These are phyloP conservation scores for Argopecten irradians DNA, from an alignment of 1,140 invertebrate genomes.

Conservation along the genomic window DNA sequence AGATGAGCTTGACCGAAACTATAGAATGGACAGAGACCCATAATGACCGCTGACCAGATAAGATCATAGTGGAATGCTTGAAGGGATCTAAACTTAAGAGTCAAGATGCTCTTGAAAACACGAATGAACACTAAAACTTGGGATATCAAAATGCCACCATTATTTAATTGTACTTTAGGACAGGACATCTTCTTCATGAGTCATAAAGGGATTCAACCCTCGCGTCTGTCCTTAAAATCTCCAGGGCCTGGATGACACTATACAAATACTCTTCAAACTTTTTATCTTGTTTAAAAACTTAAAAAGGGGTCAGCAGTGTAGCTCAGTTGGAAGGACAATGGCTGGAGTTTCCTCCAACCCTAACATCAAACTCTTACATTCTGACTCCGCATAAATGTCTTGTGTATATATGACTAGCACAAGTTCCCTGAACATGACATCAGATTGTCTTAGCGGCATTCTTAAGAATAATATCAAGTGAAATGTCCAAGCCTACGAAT, in stretches of 20 bases:
- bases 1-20: conserved; percentile 15
- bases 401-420: no score
- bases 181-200: neutral
- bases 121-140: neutral
- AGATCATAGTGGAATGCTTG: neutral
- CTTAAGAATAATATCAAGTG: no score
- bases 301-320: no score
- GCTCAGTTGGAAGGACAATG: no score
- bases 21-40: neutral
- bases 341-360: no score
- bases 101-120: conserved; percentile 22
- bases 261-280: neutral
- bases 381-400: no score
- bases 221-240: neutral
- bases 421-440: no score
- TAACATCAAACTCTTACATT: no score
- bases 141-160: neutral
- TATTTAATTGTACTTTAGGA: neutral
- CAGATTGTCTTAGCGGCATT: no score
- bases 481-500: no score
- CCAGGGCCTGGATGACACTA: neutral
- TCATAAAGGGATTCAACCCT: conserved; percentile 8
- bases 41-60: neutral
- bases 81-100: neutral
- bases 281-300: no score